Evolutionary conservation across 2,888 invertebrate species (phyloP), one percentile per base, ranked within the genome.

Genomic region (Sphinx pinastri): DNA sequence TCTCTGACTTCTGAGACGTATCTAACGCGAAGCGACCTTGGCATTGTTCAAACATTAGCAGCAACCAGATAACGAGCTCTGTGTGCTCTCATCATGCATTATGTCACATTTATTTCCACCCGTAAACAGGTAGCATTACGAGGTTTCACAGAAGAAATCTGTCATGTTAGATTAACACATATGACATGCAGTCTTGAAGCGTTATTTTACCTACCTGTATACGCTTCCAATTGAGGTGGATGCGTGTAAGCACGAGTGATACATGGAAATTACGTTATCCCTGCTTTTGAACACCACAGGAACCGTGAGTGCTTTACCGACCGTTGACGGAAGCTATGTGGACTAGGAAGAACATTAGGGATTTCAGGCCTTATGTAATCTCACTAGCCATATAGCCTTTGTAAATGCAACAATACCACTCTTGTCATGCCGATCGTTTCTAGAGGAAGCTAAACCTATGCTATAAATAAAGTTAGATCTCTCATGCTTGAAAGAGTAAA

Each of bases 11-110:
- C n/a, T 19, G 47, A 63, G 63, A 16, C 63, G 63, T 63, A 49
- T 63, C 19, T 49, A 63, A 63, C n/a, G 13, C 54, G 54, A 19
- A 11, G 16, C 63, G 63, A 47, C 63, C 63, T 63, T 63, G 63
- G 63, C 63, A 63, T 63, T 63, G 49, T 63, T 63, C 63, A 49
- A 63, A 63, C 63, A 63, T 63, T 63, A 63, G 63, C 63, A 13
- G 47, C 63, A 60, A 49, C 60, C 47, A 63, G 63, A 63, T 63
- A 63, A 63, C 63, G 47, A 49, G 6, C 49, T 63, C 19, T 55
- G 19, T 19, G 14, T n/a, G 5, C 16, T 54, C 16, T 8, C 19
- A 3, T 49, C 11, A 19, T 6, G 19, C 5, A 63, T 19, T 63
- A 59, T 59, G 49, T 63, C 19, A 19, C 63, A 63, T 49, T 38